Conservation (phyloP, 2,113 vertebrate genomes). For the Patagioenas fasciata region DNA sequence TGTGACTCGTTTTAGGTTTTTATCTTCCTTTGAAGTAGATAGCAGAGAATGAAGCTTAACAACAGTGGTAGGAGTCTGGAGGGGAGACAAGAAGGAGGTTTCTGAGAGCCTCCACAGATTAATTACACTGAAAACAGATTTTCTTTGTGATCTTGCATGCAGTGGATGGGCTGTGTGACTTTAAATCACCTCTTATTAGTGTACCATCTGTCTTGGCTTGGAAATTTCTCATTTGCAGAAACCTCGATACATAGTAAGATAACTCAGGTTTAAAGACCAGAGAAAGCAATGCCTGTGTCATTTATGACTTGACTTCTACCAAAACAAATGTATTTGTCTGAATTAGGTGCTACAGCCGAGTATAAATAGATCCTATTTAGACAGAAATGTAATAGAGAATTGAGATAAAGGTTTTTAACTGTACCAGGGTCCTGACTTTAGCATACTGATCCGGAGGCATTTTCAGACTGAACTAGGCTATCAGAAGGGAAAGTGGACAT, state of each 20-base stretch:
- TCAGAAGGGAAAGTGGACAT: background rate
- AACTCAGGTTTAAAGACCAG: background rate
- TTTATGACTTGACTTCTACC: constrained; percentile 7
- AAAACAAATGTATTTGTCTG: constrained; percentile 48
- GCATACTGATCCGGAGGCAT: background rate
- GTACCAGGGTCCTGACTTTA: background rate
- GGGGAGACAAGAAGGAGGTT: background rate
- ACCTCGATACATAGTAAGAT: background rate
- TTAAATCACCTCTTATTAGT: background rate
- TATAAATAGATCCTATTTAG: constrained; percentile 64
- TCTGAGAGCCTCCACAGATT: background rate
- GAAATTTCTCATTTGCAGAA: background rate
- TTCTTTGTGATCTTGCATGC: background rate
- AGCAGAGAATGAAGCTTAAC: background rate
- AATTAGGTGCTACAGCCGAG: constrained; percentile 10
- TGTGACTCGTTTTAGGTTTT: background rate
- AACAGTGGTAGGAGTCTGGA: background rate
- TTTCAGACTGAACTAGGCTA: background rate
- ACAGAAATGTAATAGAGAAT: constrained; percentile 49
- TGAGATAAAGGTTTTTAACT: constrained; percentile 9
- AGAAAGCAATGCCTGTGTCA: background rate
- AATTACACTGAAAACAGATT: background rate
- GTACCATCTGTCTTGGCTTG: background rate
- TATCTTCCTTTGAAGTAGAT: background rate
- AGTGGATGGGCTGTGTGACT: background rate